Conservation (phyloP, 2,113 vertebrate species). For the Mesocricetus auratus region DNA sequence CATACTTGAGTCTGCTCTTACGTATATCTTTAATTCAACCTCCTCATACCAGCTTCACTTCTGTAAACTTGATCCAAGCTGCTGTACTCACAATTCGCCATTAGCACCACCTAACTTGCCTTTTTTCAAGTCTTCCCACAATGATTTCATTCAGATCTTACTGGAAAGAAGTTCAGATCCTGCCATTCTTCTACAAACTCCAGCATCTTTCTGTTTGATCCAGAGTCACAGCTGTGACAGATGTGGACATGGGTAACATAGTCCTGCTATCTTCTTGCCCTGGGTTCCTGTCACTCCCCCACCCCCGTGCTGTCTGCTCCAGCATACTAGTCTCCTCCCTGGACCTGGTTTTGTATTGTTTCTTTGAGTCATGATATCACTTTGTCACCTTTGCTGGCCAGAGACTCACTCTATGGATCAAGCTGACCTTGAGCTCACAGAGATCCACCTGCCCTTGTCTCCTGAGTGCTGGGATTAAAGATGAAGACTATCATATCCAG, state of each 20-base stretch:
- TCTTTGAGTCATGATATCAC: not conserved
- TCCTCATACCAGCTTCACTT: not conserved
- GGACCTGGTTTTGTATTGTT: not conserved
- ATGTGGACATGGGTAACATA: not conserved
- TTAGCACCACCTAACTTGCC: not conserved
- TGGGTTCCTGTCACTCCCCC: not conserved
- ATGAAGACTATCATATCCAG: not conserved
- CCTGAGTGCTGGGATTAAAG: not conserved
- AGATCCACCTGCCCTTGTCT: not conserved
- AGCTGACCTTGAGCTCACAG: not conserved
- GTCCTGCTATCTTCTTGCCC: rapidly evolving
- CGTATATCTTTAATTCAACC: not conserved
- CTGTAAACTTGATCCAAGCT: not conserved
- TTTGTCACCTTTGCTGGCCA: not conserved
- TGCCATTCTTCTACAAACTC: not conserved
- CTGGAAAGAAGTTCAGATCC: not conserved
- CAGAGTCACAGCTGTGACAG: not conserved
- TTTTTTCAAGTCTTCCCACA: not conserved
- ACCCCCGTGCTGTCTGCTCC: not conserved
- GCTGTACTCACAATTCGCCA: not conserved
- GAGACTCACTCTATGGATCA: not conserved
- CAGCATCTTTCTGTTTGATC: not conserved
- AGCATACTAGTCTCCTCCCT: not conserved
- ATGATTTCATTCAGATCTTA: not conserved
- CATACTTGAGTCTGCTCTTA: not conserved